Base-by-base conservation (phyloP, 2,113 vertebrate species). In the Steatornis caripensis region DNA sequence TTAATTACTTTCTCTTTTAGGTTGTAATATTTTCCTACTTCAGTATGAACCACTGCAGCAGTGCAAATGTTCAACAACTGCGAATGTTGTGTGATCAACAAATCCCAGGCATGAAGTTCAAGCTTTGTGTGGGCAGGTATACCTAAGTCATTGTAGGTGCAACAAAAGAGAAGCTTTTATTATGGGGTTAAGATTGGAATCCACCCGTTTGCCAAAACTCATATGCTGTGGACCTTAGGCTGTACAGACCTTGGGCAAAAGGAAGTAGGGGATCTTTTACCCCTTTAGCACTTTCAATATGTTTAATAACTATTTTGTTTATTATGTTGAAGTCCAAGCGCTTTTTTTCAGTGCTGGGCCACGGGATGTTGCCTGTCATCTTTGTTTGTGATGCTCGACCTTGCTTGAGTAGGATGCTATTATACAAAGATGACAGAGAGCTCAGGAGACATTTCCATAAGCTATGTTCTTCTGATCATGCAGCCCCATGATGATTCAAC, bases 341-440 rank as follows among this genome's bases (percentile, higher is more conserved):
- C 53, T 80, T 70, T 92, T 92, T 78, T 72, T 61, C 69, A 34
- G 54, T 72, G 78, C 75, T 46, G 15, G 95, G 81, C 84, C 90
- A 54, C 43, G 30, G 93, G 75, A 94, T 72, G 36, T 91, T 96
- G 61, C 60, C 89, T 87, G 80, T 92, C 84, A 53, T 87, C 72
- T 92, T 96, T 97, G 85, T 95, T 95, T 92, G 94, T 87, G 91
- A 82, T 95, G 84, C 62, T 87, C 77, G 72, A 12, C 68, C 57
- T 82, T 75, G 76, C 90, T 88, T 60, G 85, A 87, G 92, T 89
- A 90, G 69, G 94, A 90, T 95, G 94, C 86, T 93, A 90, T 96
- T 97, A 97, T 60, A 37, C 75, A 80, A 95, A 94, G 85, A 94
- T 97, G 95, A 96, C 95, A 96, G 80, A 93, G 95, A 93, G 86